Percentiles rank a stretch among this genome's conserved stretches.
phyloP scores from a whole-genome alignment of 1,140 invertebrate genomes.

The Bombyx mandarina region DNA sequence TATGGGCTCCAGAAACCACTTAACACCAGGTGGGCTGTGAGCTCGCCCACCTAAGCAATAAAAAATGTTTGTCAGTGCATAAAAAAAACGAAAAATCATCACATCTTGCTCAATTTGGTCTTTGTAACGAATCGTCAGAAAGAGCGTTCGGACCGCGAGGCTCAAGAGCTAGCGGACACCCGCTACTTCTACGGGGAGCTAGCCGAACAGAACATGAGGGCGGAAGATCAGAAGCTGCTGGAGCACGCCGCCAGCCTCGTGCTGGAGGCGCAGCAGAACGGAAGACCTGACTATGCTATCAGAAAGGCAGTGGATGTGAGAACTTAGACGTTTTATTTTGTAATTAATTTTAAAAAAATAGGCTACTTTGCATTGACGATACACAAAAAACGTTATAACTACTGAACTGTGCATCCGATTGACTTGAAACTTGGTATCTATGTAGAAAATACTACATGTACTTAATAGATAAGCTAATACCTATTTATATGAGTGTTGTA shows the following conservation, averaged over 20 bases:
- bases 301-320: constrained; percentile 43
- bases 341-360: no score
- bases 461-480: no score
- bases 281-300: constrained; percentile 34
- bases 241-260: constrained; percentile 35
- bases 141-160: constrained; percentile 42
- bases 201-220: constrained; percentile 38
- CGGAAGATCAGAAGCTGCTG: constrained; percentile 47
- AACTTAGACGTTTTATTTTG: not conserved
- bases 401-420: no score
- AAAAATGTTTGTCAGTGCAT: no score
- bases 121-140: constrained; percentile 21
- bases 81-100: not conserved
- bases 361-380: no score
- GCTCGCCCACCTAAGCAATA: no score
- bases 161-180: constrained; percentile 32
- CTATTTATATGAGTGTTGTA: no score
- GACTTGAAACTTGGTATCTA: no score
- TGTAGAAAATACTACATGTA: no score
- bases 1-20: no score
- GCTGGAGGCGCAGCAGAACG: constrained; percentile 30
- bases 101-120: not conserved
- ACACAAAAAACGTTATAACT: no score
- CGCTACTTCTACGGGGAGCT: constrained; percentile 51
- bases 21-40: no score